phyloP scores from a whole-genome alignment of 2,113 vertebrate genomes.

The Pseudonaja textilis region DNA sequence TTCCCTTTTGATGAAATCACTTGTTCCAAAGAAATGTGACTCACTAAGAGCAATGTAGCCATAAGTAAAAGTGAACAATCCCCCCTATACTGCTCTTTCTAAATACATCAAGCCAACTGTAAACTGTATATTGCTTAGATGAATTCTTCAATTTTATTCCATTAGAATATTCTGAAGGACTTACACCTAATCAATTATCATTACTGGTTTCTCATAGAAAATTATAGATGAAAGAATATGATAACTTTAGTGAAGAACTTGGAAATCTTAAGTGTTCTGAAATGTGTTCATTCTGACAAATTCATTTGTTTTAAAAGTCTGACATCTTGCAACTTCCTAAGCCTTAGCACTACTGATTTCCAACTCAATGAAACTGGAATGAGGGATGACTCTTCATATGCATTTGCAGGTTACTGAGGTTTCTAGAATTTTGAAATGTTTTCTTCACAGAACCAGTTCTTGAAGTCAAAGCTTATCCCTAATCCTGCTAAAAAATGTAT shows the following conservation, averaged over 20 bases:
- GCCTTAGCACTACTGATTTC: neutral
- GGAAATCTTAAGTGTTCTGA: neutral
- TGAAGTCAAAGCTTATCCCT: neutral
- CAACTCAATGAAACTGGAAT: neutral
- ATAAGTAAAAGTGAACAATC: neutral
- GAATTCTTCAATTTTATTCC: neutral
- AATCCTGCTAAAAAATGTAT: neutral
- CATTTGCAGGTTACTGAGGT: neutral
- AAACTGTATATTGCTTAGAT: neutral
- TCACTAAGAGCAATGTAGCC: neutral
- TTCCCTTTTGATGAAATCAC: constrained; percentile 15
- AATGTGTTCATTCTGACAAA: neutral
- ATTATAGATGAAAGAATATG: neutral
- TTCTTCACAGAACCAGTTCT: neutral
- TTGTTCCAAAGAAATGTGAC: constrained; percentile 3
- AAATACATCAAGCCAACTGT: neutral
- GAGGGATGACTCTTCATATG: neutral
- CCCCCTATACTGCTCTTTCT: neutral
- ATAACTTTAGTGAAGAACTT: neutral
- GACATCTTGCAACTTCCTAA: neutral
- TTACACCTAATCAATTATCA: neutral
- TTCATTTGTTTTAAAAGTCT: neutral
- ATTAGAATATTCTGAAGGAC: neutral
- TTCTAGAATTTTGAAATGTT: neutral
- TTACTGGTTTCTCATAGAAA: neutral